Evolutionary conservation across 2,113 vertebrate genomes (phyloP).

Genomic region (Albula glossodonta): DNA sequence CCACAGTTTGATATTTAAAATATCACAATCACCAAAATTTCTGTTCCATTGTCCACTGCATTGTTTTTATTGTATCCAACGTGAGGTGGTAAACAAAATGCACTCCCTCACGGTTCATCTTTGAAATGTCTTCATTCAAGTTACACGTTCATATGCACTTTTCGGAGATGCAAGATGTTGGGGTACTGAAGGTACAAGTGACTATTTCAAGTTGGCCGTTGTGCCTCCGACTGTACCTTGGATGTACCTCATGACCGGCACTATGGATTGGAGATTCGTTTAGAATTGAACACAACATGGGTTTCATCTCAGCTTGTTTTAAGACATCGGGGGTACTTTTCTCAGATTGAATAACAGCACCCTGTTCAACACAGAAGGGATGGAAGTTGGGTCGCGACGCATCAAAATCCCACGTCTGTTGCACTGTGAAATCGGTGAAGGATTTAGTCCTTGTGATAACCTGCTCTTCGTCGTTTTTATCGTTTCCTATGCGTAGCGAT

Average conservation of each 20-base stretch:
- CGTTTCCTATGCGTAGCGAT: conserved; percentile 58
- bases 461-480: conserved; percentile 38
- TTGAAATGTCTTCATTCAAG: background rate
- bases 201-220: conserved; percentile 57
- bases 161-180: conserved; percentile 58
- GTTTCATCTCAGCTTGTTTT: background rate
- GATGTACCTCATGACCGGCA: background rate
- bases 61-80: background rate
- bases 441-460: conserved; percentile 34
- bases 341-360: conserved; percentile 39
- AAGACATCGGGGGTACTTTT: conserved; percentile 21
- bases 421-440: conserved; percentile 61
- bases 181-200: conserved; percentile 67
- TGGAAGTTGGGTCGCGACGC: conserved; percentile 63
- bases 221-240: conserved; percentile 14
- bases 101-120: background rate
- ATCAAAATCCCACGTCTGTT: conserved; percentile 70
- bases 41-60: background rate
- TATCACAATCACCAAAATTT: background rate
- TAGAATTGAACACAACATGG: background rate
- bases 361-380: conserved; percentile 67
- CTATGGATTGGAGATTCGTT: background rate
- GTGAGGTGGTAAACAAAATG: background rate
- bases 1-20: background rate
- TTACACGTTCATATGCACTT: conserved; percentile 51